Base-by-base conservation (phyloP, 2,797 vertebrate genomes). In the Muscicapa comitata region DNA sequence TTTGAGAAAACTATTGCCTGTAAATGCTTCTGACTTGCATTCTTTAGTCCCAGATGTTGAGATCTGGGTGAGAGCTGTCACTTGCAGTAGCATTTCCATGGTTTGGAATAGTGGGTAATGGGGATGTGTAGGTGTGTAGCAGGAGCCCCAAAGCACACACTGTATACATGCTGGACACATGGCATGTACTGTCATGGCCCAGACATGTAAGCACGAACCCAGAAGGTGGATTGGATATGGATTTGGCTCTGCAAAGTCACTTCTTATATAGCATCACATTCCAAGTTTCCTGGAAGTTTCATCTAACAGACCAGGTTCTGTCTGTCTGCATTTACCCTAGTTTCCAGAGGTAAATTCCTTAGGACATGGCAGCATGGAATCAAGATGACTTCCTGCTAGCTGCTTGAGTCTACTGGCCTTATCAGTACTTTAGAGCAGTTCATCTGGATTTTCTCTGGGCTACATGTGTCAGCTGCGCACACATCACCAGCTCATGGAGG, bases 111-210 rank as follows among this genome's bases (percentile, higher is more conserved):
- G 45, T 17, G 14, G 20, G 17, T 45, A 24, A 11, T 29, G 25
- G 79, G 45, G 33, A 14, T 54, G 20, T 24, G 33, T 42, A n/a
- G 4, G 14, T 55, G 9, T 25, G 31, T 26, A 16, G 16, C n/a
- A 50, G 8, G 4, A 4, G 3, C 16, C 23, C 16, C 58, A n/a
- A 61, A 45, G 18, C 3, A 5, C 45, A 9, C 26, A 6, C 14
- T 16, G 6, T 26, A 38, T 51, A 18, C 28, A 11, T 51, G 29
- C 53, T 3, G 5, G 35, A 9, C 25, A 35, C 4, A 0, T 54
- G 35, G 5, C 35, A 13, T 8, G 25, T 53, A 24, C 24, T 33
- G 25, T 21, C 18, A 9, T 58, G 40, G 55, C 51, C 13, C 51
- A 45, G 33, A 29, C 10, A 6, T 11, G 33, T 37, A 37, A 72